phyloP scores from a whole-genome alignment of 1,140 invertebrate species.

The Drosophila sp. region DNA sequence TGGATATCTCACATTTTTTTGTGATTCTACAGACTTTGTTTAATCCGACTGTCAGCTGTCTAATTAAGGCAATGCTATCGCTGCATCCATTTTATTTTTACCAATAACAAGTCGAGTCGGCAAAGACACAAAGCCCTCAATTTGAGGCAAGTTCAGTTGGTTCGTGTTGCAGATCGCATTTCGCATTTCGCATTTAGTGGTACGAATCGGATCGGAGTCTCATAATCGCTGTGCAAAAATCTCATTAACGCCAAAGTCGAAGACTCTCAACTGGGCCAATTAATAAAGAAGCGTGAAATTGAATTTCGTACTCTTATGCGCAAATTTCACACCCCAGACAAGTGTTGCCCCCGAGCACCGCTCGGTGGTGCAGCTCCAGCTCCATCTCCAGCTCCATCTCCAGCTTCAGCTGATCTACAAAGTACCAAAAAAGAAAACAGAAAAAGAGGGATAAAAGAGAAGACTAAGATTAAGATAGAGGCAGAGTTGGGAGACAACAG shows the following conservation, averaged over 20 bases:
- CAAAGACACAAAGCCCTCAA: conserved; percentile 22
- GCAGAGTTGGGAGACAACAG: not conserved
- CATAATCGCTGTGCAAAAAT: conserved; percentile 74
- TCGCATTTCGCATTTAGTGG: conserved; percentile 2
- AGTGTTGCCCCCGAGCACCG: conserved; percentile 20
- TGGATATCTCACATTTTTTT: no score
- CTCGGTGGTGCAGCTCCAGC: conserved; percentile 7
- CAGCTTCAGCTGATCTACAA: conserved; percentile 30
- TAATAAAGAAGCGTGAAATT: conserved; percentile 84
- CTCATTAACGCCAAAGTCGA: conserved; percentile 67
- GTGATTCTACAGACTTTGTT: not conserved
- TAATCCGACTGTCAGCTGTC: conserved; percentile 43
- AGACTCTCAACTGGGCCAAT: conserved; percentile 71
- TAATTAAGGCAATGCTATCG: conserved; percentile 47
- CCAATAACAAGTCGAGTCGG: conserved; percentile 27
- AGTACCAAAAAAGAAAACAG: conserved; percentile 21
- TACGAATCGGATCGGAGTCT: not conserved
- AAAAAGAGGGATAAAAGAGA: not conserved
- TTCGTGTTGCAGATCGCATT: conserved; percentile 6
- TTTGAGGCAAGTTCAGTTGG: conserved; percentile 17
- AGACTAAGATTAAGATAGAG: conserved; percentile 15
- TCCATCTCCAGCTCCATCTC: no score
- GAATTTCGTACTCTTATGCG: conserved; percentile 66
- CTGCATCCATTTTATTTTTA: conserved; percentile 8
- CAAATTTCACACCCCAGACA: conserved; percentile 72